Evolutionary conservation across 2,888 invertebrate genomes (phyloP).

Genomic region (Ptilodon capucinus): DNA sequence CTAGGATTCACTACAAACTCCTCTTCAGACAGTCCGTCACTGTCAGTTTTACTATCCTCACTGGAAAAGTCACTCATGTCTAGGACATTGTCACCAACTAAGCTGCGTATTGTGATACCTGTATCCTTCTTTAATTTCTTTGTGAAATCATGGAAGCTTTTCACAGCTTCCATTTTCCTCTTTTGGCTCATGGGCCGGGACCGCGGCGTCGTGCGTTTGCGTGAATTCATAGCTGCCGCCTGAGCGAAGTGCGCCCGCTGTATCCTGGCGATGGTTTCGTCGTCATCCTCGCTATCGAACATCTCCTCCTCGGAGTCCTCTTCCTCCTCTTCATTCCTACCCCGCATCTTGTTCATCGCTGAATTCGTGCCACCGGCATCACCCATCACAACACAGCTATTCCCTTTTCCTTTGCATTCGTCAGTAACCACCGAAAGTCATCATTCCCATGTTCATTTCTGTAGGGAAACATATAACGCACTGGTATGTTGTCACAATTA

Average conservation of each 20-base stretch:
- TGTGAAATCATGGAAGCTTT: constrained; percentile 76
- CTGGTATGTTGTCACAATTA: constrained; percentile 20
- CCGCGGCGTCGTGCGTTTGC: constrained; percentile 60
- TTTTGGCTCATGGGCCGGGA: constrained; percentile 74
- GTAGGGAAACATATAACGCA: constrained; percentile 15
- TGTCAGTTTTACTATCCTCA: constrained; percentile 69
- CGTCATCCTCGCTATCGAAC: constrained; percentile 74
- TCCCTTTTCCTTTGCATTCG: constrained; percentile 21
- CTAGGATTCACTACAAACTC: constrained; percentile 76
- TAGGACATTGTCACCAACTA: constrained; percentile 75
- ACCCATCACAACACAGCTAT: constrained; percentile 51
- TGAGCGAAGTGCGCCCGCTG: constrained; percentile 76
- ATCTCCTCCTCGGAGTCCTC: constrained; percentile 67
- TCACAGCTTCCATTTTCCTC: constrained; percentile 78
- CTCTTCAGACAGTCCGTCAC: constrained; percentile 77
- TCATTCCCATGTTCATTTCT: constrained; percentile 20
- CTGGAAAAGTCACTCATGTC: constrained; percentile 77
- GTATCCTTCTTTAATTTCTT: constrained; percentile 80
- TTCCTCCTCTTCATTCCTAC: constrained; percentile 55
- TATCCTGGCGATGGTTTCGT: constrained; percentile 75
- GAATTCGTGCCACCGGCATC: constrained; percentile 61
- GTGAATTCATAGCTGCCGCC: constrained; percentile 69
- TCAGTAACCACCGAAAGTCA: constrained; percentile 28
- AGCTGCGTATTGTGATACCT: constrained; percentile 74
- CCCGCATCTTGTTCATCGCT: constrained; percentile 57